Percentiles rank a stretch among this genome's conserved stretches.
Conservation (phyloP, 2,113 vertebrate genomes). For the Rhodinocichla rosea region DNA sequence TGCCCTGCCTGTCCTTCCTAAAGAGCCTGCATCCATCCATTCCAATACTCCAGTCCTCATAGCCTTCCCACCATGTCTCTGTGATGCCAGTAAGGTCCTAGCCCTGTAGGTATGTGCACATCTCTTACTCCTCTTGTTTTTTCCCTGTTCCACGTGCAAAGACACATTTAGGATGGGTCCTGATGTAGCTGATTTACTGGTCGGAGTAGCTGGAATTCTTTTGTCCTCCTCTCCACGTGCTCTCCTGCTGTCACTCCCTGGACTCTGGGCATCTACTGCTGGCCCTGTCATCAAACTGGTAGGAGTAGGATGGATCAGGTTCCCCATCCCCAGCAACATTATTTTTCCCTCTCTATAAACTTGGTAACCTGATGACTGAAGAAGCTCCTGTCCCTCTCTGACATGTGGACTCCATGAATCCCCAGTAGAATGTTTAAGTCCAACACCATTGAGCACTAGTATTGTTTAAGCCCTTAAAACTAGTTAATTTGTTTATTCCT, state of each 20-base stretch:
- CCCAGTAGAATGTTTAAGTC: neutral
- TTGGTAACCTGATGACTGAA: neutral
- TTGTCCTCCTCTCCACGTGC: neutral
- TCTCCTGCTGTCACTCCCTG: neutral
- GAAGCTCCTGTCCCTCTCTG: neutral
- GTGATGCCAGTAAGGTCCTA: neutral
- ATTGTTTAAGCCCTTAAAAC: neutral
- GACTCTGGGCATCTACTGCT: too few relatives aligned
- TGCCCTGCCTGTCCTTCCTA: neutral
- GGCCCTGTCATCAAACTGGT: neutral
- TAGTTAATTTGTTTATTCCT: neutral
- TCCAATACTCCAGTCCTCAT: neutral
- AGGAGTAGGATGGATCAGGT: rapidly evolving
- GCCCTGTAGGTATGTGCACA: neutral
- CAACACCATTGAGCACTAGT: neutral
- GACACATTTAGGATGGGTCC: too few relatives aligned
- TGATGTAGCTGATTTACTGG: neutral
- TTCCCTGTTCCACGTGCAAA: neutral
- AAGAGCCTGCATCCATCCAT: neutral
- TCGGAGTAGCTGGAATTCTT: neutral
- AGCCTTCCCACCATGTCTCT: neutral
- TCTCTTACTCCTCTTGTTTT: neutral
- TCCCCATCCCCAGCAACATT: neutral
- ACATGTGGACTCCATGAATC: neutral
- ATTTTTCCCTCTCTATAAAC: neutral